These are phyloP conservation scores for Hermetia illucens DNA, from an alignment of 1,140 invertebrate genomes.

Conservation along the genomic window DNA sequence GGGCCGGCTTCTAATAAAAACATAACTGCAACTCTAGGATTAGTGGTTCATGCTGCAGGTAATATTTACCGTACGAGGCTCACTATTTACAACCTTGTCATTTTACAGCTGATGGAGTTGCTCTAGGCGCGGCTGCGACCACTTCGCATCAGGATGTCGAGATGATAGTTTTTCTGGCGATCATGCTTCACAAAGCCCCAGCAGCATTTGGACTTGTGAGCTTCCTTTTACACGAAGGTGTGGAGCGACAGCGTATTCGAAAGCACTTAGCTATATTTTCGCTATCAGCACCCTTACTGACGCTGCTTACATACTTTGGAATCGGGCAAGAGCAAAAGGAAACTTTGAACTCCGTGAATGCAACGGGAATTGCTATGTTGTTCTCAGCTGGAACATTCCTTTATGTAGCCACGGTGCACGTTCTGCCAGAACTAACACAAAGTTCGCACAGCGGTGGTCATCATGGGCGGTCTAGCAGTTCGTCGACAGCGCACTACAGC, in stretches of 20 bases:
- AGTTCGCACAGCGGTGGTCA: conserved; percentile 10
- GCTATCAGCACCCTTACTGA: conserved; percentile 75
- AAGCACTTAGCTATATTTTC: conserved; percentile 92
- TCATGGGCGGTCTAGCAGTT: conserved; percentile 5
- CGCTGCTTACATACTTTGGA: conserved; percentile 85
- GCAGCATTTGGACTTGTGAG: conserved; percentile 97
- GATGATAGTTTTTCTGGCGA: conserved; percentile 94
- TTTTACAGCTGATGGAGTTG: conserved; percentile 91
- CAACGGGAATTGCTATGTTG: conserved; percentile 85
- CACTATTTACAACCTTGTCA: conserved; percentile 14
- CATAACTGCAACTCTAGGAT: conserved; percentile 85
- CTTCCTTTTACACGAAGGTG: conserved; percentile 87
- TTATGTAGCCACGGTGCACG: conserved; percentile 97
- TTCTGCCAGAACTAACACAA: conserved; percentile 80
- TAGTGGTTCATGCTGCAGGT: conserved; percentile 81
- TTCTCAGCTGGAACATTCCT: conserved; percentile 98
- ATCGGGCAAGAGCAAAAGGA: conserved; percentile 73
- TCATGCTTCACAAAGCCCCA: conserved; percentile 98
- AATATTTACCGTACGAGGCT: no score
- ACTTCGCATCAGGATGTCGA: conserved; percentile 92
- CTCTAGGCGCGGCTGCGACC: conserved; percentile 88
- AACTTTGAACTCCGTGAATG: conserved; percentile 68
- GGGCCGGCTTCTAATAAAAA: conserved; percentile 44
- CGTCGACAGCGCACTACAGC: conserved; percentile 16
- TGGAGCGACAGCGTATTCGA: conserved; percentile 70